Evolutionary conservation across 2,888 invertebrate genomes (phyloP), one percentile per base, ranked within the genome.

Genomic region (Eupeodes latifasciatus): DNA sequence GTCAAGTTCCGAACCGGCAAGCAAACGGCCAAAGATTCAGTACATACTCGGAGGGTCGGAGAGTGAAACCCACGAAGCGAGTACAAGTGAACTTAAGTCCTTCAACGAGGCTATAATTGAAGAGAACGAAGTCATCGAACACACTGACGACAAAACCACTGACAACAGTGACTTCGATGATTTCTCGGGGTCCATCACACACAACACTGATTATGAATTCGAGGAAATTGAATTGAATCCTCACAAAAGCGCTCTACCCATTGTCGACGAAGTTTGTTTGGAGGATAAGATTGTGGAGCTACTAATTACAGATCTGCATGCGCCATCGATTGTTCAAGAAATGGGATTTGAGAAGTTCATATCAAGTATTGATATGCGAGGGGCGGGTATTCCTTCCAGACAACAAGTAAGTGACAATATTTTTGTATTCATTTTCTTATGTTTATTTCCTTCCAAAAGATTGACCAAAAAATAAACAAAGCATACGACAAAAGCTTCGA

Each of bases 271-370:
- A 47, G 7, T 62, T 10, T 78, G 34, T 51, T 11, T 34, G 5
- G 81, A 81, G 10, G 89, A 90, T 34, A 75, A 90, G 11, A 44
- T 91, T n/a, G 62, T 89, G 2, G 90, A 91, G 36, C 91, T 92
- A 91, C 76, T 92, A 6, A 85, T 91, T 7, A 89, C 87, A 6
- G 92, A 92, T 81, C 75, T 92, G 14, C 69, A 91, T 10, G 79
- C 91, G 0, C 64, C 90, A 1, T 89, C 90, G 6, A 69, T 90
- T 16, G 74, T 91, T 2, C 81, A 90, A 12, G 90, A 91, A 0
- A 6, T 19, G 0, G 91, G 92, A 0, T 91, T 91, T 77, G 79
- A 49, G 11, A 90, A 89, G 47, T 89, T 91, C 4, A 64, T 89
- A 2, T 40, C 47, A 4, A 80, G 57, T 14, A 66, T 89, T 11